phyloP scores from a whole-genome alignment of 2,888 invertebrate genomes.

The Operophtera brumata region DNA sequence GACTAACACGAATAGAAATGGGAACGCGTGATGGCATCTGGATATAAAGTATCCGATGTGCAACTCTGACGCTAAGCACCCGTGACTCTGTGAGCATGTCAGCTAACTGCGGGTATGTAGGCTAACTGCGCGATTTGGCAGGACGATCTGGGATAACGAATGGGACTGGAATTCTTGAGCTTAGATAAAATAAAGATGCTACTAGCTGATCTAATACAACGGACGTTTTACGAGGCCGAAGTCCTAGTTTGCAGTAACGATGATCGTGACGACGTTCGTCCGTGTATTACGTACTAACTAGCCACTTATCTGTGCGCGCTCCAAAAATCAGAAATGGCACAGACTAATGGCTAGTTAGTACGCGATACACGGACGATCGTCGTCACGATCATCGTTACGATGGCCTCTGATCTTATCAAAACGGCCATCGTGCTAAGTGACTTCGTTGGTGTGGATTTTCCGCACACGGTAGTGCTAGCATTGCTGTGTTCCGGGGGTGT shows the following conservation, averaged over 20 bases:
- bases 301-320: too few relatives aligned
- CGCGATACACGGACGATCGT: too few relatives aligned
- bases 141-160: background rate
- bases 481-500: too few relatives aligned
- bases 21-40: background rate
- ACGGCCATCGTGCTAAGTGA: background rate
- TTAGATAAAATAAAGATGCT: slow-evolving; percentile 1
- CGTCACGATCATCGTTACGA: too few relatives aligned
- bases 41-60: slow-evolving; percentile 8
- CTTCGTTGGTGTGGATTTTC: too few relatives aligned
- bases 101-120: slow-evolving; percentile 15
- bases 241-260: too few relatives aligned
- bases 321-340: too few relatives aligned
- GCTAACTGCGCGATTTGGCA: slow-evolving; percentile 14
- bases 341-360: too few relatives aligned
- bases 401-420: background rate
- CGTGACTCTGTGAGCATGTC: slow-evolving; percentile 4
- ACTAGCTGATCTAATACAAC: background rate
- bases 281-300: too few relatives aligned
- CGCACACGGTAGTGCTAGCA: too few relatives aligned
- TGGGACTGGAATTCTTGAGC: slow-evolving; percentile 1
- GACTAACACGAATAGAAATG: slow-evolving; percentile 11
- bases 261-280: too few relatives aligned
- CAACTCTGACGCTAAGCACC: slow-evolving; percentile 4
- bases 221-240: background rate